A percentile compares a stretch with the other conserved stretches of the same genome.
phyloP scores from a whole-genome alignment of 1,140 invertebrate species.

The Brachionus asplanchnoidis region DNA sequence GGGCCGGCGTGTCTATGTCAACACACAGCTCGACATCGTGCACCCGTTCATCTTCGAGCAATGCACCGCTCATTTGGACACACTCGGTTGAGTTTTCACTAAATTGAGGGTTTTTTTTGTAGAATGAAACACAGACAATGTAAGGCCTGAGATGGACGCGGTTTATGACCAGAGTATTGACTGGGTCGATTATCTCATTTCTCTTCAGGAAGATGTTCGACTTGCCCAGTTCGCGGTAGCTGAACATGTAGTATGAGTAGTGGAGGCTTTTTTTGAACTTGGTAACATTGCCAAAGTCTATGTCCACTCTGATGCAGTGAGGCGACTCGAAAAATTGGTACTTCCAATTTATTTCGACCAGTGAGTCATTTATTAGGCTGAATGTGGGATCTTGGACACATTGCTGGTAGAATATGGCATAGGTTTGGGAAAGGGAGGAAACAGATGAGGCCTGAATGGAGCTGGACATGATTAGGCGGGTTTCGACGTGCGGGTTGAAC shows the following conservation, averaged over 20 bases:
- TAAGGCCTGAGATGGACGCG: conserved; percentile 25
- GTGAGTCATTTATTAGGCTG: neutral
- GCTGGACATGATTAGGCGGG: neutral
- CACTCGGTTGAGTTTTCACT: neutral
- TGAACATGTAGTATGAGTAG: conserved; percentile 8
- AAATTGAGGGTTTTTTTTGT: neutral
- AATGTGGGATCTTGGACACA: neutral
- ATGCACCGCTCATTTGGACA: neutral
- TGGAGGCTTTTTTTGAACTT: neutral
- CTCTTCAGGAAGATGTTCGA: neutral
- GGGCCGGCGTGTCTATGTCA: conserved; percentile 17
- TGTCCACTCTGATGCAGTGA: conserved; percentile 10
- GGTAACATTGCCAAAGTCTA: conserved; percentile 20
- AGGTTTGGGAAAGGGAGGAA: neutral
- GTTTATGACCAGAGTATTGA: conserved; percentile 9
- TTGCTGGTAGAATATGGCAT: neutral
- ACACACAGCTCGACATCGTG: conserved; percentile 23
- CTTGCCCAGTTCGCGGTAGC: conserved; percentile 2
- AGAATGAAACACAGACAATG: conserved; percentile 29
- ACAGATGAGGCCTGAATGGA: neutral
- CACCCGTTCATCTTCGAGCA: neutral
- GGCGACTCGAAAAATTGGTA: conserved; percentile 38
- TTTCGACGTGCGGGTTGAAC: conserved; percentile 7
- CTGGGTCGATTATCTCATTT: neutral
- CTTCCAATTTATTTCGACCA: conserved; percentile 21